These are phyloP conservation scores for Eidolon helvum DNA, from an alignment of 2,113 vertebrate genomes.

Conservation along the genomic window DNA sequence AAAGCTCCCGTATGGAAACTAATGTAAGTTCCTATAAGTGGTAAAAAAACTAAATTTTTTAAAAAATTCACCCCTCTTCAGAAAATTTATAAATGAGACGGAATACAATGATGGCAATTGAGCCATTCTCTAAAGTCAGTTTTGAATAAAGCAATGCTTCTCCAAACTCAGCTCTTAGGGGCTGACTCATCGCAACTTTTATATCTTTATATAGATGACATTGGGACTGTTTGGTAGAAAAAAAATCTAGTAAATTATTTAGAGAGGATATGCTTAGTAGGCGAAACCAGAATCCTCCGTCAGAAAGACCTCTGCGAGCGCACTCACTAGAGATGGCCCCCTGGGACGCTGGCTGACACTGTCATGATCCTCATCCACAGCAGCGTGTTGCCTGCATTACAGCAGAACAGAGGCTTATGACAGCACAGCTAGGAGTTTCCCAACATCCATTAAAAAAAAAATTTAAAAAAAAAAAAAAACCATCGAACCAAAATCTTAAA, in stretches of 20 bases:
- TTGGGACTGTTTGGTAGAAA: not conserved
- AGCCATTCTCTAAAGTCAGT: not conserved
- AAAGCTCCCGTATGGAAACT: not conserved
- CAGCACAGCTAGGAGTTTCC: conserved; percentile 74
- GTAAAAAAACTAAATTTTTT: not conserved
- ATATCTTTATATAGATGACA: not conserved
- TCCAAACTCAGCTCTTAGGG: not conserved
- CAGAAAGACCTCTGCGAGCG: not conserved
- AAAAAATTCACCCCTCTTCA: not conserved
- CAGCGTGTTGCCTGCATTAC: conserved; percentile 60
- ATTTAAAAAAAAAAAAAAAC: too few relatives aligned
- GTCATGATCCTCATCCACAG: conserved; percentile 73
- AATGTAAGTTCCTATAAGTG: not conserved
- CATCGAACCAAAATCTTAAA: not conserved
- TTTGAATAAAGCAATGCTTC: not conserved
- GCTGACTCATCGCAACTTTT: not conserved
- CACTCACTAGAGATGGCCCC: conserved; percentile 72
- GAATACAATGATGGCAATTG: not conserved
- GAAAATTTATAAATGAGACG: not conserved
- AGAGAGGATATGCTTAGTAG: not conserved
- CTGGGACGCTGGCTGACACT: conserved; percentile 63
- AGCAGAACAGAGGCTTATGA: conserved; percentile 73
- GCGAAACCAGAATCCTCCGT: not conserved
- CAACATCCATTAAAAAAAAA: too few relatives aligned
- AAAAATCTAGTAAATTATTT: not conserved